Percentiles rank a stretch among this genome's conserved stretches.
Evolutionary conservation across 2,888 invertebrate genomes (phyloP).

Genomic region (Nemurella pictetii): DNA sequence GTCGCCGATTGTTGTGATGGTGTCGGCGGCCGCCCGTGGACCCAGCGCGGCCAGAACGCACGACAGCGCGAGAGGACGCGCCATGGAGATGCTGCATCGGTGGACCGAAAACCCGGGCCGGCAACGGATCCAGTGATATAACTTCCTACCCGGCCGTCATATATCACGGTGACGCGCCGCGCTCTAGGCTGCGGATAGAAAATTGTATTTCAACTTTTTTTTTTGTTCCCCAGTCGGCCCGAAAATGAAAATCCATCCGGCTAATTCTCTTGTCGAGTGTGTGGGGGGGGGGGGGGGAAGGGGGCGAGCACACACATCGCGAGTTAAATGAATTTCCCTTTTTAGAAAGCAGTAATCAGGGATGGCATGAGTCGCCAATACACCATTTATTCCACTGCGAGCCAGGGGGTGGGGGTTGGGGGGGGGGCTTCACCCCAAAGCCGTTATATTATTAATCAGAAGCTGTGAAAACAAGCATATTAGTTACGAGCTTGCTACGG

Average conservation of each 20-base stretch:
- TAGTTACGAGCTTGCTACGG: background rate
- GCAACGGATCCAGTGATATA: background rate
- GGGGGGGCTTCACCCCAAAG: too few species aligned
- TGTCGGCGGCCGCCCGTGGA: background rate
- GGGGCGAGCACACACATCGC: background rate
- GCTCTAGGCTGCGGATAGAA: background rate
- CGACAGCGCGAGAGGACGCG: background rate
- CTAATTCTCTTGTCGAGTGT: background rate
- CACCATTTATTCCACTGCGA: background rate
- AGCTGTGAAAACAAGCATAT: constrained; percentile 11
- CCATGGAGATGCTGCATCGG: background rate
- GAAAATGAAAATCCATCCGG: background rate
- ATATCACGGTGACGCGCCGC: background rate
- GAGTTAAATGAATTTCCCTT: background rate
- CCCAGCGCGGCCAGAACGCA: too few species aligned
- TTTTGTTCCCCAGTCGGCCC: background rate
- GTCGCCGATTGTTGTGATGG: background rate
- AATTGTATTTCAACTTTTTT: background rate
- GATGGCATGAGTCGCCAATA: background rate
- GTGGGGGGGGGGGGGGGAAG: too few species aligned
- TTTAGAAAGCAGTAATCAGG: background rate
- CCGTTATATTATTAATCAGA: background rate
- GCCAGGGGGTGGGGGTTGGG: background rate
- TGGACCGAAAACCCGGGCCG: background rate
- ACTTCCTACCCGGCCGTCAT: background rate